Percentiles rank a stretch among this genome's conserved stretches.
Evolutionary conservation across 2,888 invertebrate species (phyloP).

Genomic region (Coleophora deauratella): DNA sequence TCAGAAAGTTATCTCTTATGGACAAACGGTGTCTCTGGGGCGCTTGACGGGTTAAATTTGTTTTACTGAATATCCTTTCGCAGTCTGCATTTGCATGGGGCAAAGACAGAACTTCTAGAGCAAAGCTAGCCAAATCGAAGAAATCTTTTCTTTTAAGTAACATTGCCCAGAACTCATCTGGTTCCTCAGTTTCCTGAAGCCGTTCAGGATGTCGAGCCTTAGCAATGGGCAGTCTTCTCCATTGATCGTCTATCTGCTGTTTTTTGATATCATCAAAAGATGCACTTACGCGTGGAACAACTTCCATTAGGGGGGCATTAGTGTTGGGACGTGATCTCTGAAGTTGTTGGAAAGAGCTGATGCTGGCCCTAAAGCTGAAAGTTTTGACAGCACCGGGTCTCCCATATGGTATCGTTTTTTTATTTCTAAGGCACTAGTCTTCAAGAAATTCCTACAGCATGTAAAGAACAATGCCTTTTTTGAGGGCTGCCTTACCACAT

Average conservation of each 20-base stretch:
- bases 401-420: slow-evolving; percentile 6
- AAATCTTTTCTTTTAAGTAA: slow-evolving; percentile 14
- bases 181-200: slow-evolving; percentile 7
- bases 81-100: slow-evolving; percentile 6
- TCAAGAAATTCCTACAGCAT: slow-evolving; percentile 4
- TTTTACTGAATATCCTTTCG: slow-evolving; percentile 8
- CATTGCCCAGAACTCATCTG: slow-evolving; percentile 13
- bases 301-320: not conserved
- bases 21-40: too few relatives aligned
- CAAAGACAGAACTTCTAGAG: slow-evolving; percentile 2
- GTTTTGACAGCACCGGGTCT: slow-evolving; percentile 5
- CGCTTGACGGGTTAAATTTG: too few relatives aligned
- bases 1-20: too few relatives aligned
- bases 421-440: slow-evolving; percentile 1
- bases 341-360: slow-evolving; percentile 6
- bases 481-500: slow-evolving; percentile 3
- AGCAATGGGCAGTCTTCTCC: slow-evolving; percentile 1
- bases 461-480: slow-evolving; percentile 2
- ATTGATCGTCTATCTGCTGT: slow-evolving; percentile 1
- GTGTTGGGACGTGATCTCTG: slow-evolving; percentile 4
- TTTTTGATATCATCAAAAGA: slow-evolving; percentile 4
- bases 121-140: slow-evolving; percentile 11
- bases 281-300: slow-evolving; percentile 1
- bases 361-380: slow-evolving; percentile 5
- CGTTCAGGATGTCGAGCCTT: slow-evolving; percentile 9